phyloP scores from a whole-genome alignment of 1,140 invertebrate species.

The Berghia stephanieae region DNA sequence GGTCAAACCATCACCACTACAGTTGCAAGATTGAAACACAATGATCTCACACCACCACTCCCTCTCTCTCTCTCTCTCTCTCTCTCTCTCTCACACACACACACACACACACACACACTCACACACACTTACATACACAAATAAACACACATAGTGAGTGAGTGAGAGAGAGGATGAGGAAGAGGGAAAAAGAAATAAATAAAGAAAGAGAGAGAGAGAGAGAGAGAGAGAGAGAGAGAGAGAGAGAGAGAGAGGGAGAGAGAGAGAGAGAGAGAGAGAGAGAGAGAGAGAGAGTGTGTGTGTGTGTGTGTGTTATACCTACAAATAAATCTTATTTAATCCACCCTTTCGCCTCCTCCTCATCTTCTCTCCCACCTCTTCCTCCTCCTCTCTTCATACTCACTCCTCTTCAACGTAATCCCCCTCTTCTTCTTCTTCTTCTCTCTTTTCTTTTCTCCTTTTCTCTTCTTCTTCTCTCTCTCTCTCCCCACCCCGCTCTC shows the following conservation, averaged over 20 bases:
- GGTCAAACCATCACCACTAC: too few species aligned
- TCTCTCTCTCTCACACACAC: too few species aligned
- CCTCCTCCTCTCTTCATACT: not conserved
- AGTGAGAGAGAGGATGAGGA: too few species aligned
- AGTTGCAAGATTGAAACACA: too few species aligned
- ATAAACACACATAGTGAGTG: too few species aligned
- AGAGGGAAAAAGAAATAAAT: not conserved
- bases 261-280: not conserved
- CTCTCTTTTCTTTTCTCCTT: not conserved
- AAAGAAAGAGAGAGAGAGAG: slow-evolving; percentile 9
- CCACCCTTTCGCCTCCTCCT: not conserved
- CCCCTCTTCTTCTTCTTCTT: not conserved
- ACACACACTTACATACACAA: too few species aligned
- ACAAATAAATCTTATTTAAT: too few species aligned
- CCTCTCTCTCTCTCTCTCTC: too few species aligned
- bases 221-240: slow-evolving; percentile 16
- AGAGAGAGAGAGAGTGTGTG: not conserved
- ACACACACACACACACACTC: too few species aligned
- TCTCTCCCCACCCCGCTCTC: not conserved
- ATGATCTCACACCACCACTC: too few species aligned
- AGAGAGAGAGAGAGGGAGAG: slow-evolving; percentile 5
- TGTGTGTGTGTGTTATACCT: not conserved
- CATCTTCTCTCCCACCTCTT: not conserved
- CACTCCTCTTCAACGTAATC: not conserved
- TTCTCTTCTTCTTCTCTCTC: not conserved